phyloP scores from a whole-genome alignment of 2,797 vertebrate genomes.

The Eulemur rubriventer region DNA sequence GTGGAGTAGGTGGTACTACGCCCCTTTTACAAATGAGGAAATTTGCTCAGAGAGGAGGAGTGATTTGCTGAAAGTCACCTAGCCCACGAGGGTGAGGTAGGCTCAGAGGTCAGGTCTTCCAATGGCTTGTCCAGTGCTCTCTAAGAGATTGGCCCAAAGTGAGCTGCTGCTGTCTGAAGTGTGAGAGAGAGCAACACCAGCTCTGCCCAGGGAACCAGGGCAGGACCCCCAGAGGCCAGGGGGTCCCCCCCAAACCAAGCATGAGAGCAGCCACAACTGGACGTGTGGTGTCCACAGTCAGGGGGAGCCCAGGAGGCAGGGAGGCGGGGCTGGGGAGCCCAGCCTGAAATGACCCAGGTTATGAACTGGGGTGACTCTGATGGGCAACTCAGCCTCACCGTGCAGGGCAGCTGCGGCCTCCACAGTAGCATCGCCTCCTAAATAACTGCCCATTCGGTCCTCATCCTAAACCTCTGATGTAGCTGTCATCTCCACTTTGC shows the following conservation, averaged over 20 bases:
- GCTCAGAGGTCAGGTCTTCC: background rate
- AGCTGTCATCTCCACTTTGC: background rate
- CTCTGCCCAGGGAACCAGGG: background rate
- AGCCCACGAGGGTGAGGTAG: too few species aligned
- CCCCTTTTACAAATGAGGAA: background rate
- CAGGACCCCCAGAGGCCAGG: background rate
- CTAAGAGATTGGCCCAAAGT: background rate
- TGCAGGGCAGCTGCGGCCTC: background rate
- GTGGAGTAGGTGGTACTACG: background rate
- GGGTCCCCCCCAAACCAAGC: background rate
- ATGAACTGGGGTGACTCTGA: background rate
- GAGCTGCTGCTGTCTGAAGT: background rate
- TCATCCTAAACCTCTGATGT: background rate
- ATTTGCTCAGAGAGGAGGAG: background rate
- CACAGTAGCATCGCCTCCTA: background rate
- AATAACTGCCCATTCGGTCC: background rate
- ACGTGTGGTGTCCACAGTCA: background rate
- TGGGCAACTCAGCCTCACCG: background rate
- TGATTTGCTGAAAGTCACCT: background rate
- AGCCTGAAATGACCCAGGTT: background rate
- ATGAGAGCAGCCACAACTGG: background rate
- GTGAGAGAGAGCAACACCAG: background rate
- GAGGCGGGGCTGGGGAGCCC: background rate
- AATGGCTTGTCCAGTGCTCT: fast-evolving
- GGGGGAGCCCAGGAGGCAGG: background rate